phyloP scores from a whole-genome alignment of 2,797 vertebrate species.

The Heterohyrax brucei region DNA sequence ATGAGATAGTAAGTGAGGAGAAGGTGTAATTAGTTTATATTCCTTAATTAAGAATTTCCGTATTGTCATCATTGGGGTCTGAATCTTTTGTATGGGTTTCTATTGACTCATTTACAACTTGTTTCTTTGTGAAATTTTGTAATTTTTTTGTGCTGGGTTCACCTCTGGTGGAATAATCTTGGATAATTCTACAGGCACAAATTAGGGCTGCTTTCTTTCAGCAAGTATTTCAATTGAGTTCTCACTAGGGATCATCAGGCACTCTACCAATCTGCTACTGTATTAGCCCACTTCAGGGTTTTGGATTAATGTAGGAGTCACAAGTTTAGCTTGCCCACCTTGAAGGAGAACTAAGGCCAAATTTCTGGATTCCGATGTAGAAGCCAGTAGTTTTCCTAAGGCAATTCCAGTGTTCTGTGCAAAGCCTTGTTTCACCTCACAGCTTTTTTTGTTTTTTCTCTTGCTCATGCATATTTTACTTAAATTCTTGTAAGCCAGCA shows the following conservation, averaged over 20 bases:
- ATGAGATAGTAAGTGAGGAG: too few species aligned
- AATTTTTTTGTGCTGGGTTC: not conserved
- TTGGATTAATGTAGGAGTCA: not conserved
- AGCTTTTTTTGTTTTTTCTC: constrained; percentile 1
- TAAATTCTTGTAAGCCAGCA: constrained; percentile 1
- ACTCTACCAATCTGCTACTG: not conserved
- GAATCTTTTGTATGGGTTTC: not conserved
- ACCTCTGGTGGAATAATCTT: constrained; percentile 4
- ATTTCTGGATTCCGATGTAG: not conserved
- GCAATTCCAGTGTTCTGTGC: constrained; percentile 13
- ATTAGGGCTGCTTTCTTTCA: not conserved
- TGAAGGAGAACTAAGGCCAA: not conserved
- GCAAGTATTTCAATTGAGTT: not conserved
- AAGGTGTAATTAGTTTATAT: not conserved
- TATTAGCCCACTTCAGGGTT: not conserved
- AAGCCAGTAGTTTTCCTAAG: not conserved
- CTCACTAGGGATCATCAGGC: not conserved
- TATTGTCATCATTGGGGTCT: not conserved
- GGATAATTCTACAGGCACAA: not conserved
- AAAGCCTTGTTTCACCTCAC: constrained; percentile 7
- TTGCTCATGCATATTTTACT: not conserved
- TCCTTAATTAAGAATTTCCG: not conserved
- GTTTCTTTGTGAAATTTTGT: not conserved
- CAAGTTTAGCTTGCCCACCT: not conserved
- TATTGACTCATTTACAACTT: constrained; percentile 2